These are phyloP conservation scores for Chloroclystis v-ata DNA, from an alignment of 2,888 invertebrate genomes.

Conservation along the genomic window DNA sequence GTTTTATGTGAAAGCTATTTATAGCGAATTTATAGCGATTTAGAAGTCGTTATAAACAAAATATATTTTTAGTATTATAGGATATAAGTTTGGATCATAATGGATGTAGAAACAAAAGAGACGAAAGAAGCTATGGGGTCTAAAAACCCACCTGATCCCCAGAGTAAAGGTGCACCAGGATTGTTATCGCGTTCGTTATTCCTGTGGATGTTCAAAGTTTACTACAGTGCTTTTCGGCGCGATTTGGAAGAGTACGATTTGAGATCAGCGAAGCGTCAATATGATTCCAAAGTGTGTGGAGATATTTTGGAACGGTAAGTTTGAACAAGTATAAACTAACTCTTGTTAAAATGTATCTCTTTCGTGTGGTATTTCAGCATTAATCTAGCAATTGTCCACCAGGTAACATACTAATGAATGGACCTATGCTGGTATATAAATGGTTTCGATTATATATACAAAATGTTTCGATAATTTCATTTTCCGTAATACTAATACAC, in stretches of 20 bases:
- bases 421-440: no score
- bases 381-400: no score
- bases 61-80: no score
- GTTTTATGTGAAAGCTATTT: no score
- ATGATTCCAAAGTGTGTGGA: constrained; percentile 83
- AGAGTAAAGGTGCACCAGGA: constrained; percentile 48
- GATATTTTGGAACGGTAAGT: constrained; percentile 82
- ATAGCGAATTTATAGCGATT: no score
- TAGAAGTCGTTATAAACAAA: no score
- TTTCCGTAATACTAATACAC: no score
- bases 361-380: no score
- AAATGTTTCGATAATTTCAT: no score
- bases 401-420: no score
- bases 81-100: constrained; percentile 21
- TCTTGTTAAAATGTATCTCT: no score
- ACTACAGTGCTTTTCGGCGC: constrained; percentile 84
- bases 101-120: constrained; percentile 32
- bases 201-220: constrained; percentile 87
- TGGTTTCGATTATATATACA: no score
- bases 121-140: constrained; percentile 19
- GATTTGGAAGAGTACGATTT: constrained; percentile 86
- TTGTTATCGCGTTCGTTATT: constrained; percentile 80
- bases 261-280: constrained; percentile 82
- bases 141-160: constrained; percentile 21
- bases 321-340: neutral